Base-by-base conservation (phyloP, 1,140 invertebrate species). In the Rhynchophorus ferrugineus region DNA sequence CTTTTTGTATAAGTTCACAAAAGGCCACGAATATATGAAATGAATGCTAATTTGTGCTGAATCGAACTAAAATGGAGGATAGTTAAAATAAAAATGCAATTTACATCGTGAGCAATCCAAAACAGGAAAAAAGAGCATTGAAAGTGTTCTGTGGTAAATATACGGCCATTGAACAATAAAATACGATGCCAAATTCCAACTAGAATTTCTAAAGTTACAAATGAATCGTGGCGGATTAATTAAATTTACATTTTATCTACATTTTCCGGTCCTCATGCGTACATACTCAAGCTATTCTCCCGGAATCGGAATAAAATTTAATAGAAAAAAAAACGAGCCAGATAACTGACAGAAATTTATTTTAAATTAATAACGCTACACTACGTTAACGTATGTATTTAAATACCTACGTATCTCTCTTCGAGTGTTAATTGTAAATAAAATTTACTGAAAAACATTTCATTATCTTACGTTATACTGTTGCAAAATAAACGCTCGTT, bases 161-260 rank as follows among this genome's bases (percentile, higher is more conserved):
- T 39, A 49, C 41, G 36, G 20, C 36, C 36, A 50, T 50, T 44
- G 48, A 36, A 42, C 39, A 50, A 50, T 50, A 50, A 50, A 50
- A 42, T 43, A 43, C 48, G 21, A 34, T 17, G 24, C 21, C 11
- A 33, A 13, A 41, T 49, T 42, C 29, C 11, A 37, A n/a, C 33
- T 17, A 16, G 24, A 37, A 51, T 44, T 44, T 44, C 7, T 17
- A 49, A 41, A 49, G 39, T 39, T 18, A 41, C 47, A 51, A 51
- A 44, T 36, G 41, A 44, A 44, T 45, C 18, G 49, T 44, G 33
- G 18, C 17, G 16, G 41, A 44, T 44, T 48, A 54, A 47, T 54
- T 54, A 48, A 54, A 54, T 54, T 54, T 54, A 48, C 52, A 54
- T 54, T 54, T 54, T 54, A 54, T 54, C 44, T 48, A 43, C 44